Percentiles rank a stretch among this genome's conserved stretches.
phyloP scores from a whole-genome alignment of 2,797 vertebrate genomes.

The Poeciliopsis gracilis region DNA sequence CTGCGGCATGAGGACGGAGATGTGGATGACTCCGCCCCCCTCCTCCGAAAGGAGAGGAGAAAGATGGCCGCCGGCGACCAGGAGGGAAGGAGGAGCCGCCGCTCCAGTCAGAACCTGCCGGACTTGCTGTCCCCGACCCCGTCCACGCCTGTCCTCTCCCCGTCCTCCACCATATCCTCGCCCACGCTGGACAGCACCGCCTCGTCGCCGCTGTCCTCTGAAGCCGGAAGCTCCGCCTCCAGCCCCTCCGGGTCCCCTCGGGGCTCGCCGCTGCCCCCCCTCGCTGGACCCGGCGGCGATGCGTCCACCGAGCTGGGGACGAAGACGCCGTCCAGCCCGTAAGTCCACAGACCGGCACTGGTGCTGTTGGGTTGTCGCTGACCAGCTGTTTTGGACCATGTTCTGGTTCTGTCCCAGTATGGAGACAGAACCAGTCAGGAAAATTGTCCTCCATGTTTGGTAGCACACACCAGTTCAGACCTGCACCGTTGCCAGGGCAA shows the following conservation, averaged over 20 bases:
- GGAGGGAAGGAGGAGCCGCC: conserved; percentile 73
- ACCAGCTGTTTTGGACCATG: background rate
- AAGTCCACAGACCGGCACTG: conserved; percentile 34
- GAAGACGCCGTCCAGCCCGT: conserved; percentile 44
- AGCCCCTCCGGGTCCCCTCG: conserved; percentile 50
- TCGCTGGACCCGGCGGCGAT: conserved; percentile 31
- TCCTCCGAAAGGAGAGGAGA: conserved; percentile 77
- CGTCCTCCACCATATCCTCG: conserved; percentile 28
- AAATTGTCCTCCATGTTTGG: background rate
- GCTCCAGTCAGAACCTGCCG: conserved; percentile 65
- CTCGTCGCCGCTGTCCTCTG: conserved; percentile 47
- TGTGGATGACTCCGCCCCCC: conserved; percentile 67
- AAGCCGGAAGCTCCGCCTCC: conserved; percentile 45
- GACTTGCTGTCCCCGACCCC: conserved; percentile 50
- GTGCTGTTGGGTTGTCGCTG: background rate
- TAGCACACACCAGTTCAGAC: background rate
- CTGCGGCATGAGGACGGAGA: conserved; percentile 84
- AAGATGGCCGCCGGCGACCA: conserved; percentile 67
- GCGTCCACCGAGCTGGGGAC: conserved; percentile 31
- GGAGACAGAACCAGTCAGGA: background rate
- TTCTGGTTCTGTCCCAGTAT: background rate
- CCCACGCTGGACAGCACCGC: conserved; percentile 17
- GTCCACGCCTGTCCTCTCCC: background rate
- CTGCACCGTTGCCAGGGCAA: background rate
- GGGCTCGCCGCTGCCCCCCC: conserved; percentile 50